These are phyloP conservation scores for Spea hammondii DNA, from an alignment of 2,797 vertebrate genomes.

Conservation along the genomic window DNA sequence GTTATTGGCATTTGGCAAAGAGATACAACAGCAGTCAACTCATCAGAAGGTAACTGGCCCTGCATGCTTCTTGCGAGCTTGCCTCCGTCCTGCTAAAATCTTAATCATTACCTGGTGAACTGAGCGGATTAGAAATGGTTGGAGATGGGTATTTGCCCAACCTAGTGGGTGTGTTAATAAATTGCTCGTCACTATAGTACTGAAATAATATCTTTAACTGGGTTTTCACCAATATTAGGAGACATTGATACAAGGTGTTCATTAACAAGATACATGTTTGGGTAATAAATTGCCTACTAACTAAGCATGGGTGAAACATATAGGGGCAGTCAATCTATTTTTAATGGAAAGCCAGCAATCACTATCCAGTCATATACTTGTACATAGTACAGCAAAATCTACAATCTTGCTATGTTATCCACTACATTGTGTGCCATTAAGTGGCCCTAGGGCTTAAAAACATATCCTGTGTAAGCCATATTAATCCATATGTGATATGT, in stretches of 20 bases:
- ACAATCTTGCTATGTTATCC: too few species aligned
- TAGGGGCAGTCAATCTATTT: not conserved
- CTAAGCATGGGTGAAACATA: constrained; percentile 20
- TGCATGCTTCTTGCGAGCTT: constrained; percentile 23
- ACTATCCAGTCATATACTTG: too few species aligned
- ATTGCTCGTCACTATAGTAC: too few species aligned
- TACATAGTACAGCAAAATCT: too few species aligned
- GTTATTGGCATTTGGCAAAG: constrained; percentile 46
- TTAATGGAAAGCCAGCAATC: too few species aligned
- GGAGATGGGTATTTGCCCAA: not conserved
- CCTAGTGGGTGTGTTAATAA: too few species aligned
- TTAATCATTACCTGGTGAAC: constrained; percentile 16
- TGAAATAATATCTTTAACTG: too few species aligned
- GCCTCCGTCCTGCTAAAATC: not conserved
- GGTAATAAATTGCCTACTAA: not conserved
- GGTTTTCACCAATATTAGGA: too few species aligned
- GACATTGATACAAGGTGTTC: not conserved
- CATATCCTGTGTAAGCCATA: too few species aligned
- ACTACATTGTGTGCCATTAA: too few species aligned
- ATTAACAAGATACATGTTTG: not conserved
- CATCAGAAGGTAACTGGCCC: constrained; percentile 16
- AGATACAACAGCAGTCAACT: constrained; percentile 25
- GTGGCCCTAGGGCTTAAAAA: too few species aligned
- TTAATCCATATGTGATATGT: too few species aligned
- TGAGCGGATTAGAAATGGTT: constrained; percentile 3